Base-by-base conservation (phyloP, 1,140 invertebrate species). In the Penaeus chinensis region DNA sequence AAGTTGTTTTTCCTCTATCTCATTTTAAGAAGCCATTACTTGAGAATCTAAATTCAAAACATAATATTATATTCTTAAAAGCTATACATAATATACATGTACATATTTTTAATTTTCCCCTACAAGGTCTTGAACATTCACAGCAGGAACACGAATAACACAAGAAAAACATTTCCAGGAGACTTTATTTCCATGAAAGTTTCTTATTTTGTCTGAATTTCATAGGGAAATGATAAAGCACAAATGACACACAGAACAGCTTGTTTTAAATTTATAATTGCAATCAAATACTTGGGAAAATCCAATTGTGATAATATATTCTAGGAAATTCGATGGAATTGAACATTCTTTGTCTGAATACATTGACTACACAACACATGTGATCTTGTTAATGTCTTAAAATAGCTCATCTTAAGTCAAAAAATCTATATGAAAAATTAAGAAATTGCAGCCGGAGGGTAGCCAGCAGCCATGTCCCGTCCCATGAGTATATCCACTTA, bases 321-420 rank as follows among this genome's bases (percentile, higher is more conserved):
- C 63, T 86, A 86, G 61, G 65, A 86, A 86, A 86, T 86, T 86
- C 85, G 85, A 86, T 86, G 85, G 85, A 86, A 78, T 81, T 86
- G 24, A 86, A 86, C 85, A 86, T 86, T 86, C 85, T 86, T 86
- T 81, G 85, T 80, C 81, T 69, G 47, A 86, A 81, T 86, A 86
- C 81, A 87, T 82, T 87, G 86, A 87, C 80, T 87, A 87, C 86
- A 87, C 86, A 87, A 87, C 86, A 87, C 80, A 87, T 81, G 86
- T 87, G 86, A 87, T 87, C 86, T 87, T 87, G 86, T 82, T 87
- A 87, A 87, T 77, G 86, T 87, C 81, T 87, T 87, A 82, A 87
- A 87, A 87, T 83, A 87, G 66, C 81, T 87, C 86, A 87, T 87
- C 85, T 86, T 86, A 86, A 78, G 66, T 86, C 78, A 86, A 81